Base-by-base conservation (phyloP, 2,113 vertebrate genomes). In the Marmota flaviventris region DNA sequence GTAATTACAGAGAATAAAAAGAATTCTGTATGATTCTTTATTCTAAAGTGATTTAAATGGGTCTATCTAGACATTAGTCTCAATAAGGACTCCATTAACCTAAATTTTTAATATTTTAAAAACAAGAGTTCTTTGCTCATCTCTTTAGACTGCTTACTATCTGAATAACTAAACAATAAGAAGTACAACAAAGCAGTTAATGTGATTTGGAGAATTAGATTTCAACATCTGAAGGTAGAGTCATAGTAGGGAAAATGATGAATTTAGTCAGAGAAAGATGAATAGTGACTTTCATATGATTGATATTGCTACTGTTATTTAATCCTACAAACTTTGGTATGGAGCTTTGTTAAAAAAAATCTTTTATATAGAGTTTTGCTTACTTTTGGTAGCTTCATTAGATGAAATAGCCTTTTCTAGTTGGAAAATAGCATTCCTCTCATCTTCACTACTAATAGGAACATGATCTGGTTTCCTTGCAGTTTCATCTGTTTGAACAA, bases 401-500 rank as follows among this genome's bases (percentile, higher is more conserved):
- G 99, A 97, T 42, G 98, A 97, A 85, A 99, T 99, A 78, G 98
- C 99, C 53, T 99, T 98, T 97, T 99, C 99, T 95, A 99, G 98
- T 67, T 99, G 99, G 72, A 98, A 94, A 97, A 99, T 98, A 92
- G 99, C 99, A 91, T 99, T 99, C 94, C 99, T 98, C 98, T 99
- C 99, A 97, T 99, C 99, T 96, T 99, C 99, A 85, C 99, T 99
- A 98, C 99, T 99, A 73, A 99, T 97, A 4, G 99, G 98, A 98
- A 99, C 98, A 63, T 99, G 99, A 94, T 99, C 99, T 2, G 99
- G 99, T 97, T 99, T 99, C 98, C 98, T 99, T 61, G 99, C 99
- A 0, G 98, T 98, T 98, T 99, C 99, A 95, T 99, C 99, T 1
- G 99, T 99, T 97, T 99, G 99, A 97, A 99, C 99, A 96, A 98